These are phyloP conservation scores for Sprattus sprattus DNA, from an alignment of 2,113 vertebrate genomes.

Conservation along the genomic window DNA sequence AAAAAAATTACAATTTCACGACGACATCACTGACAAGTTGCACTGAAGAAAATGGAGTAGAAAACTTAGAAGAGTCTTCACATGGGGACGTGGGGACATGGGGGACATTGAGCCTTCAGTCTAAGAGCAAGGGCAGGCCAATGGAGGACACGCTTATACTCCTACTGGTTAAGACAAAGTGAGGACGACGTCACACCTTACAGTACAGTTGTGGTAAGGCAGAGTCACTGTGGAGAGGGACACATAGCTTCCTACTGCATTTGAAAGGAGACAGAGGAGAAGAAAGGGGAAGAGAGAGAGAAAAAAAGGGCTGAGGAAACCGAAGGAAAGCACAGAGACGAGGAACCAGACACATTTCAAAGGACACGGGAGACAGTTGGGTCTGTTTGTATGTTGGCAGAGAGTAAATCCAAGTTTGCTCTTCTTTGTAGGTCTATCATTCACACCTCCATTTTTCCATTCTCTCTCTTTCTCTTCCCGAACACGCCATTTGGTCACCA, in stretches of 20 bases:
- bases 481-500: background rate
- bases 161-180: conserved; percentile 40
- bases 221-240: conserved; percentile 19
- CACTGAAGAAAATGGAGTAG: conserved; percentile 58
- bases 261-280: conserved; percentile 21
- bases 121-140: conserved; percentile 20
- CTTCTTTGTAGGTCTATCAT: background rate
- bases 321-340: background rate
- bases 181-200: conserved; percentile 47
- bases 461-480: conserved; percentile 13
- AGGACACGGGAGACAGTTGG: background rate
- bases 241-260: conserved; percentile 36
- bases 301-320: background rate
- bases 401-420: background rate
- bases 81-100: background rate
- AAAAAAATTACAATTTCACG: conserved; percentile 59
- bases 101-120: conserved; percentile 19
- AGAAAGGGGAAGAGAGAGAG: background rate
- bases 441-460: conserved; percentile 20
- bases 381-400: background rate
- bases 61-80: conserved; percentile 17
- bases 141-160: conserved; percentile 34
- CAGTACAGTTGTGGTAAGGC: conserved; percentile 50
- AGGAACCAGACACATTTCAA: background rate
- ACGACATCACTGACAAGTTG: conserved; percentile 69